Conservation (phyloP, 2,797 vertebrate species). For the Hybognathus amarus region DNA sequence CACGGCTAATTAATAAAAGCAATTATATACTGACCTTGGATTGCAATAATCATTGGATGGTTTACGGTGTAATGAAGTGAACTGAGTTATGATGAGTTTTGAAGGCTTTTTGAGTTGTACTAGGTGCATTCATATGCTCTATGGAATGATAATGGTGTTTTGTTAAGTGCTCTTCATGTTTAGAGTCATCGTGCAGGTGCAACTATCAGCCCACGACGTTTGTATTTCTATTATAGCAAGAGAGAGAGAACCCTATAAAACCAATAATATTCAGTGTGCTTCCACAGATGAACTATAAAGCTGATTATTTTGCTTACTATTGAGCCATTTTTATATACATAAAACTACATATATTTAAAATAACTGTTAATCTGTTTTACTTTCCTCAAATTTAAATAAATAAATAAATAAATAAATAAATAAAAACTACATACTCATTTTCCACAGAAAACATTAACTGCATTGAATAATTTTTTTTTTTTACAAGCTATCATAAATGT, state of each 20-base stretch:
- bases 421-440: no score
- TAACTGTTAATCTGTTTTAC: neutral
- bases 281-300: neutral
- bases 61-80: slow-evolving; percentile 51
- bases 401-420: no score
- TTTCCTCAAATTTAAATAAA: no score
- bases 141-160: slow-evolving; percentile 37
- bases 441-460: neutral
- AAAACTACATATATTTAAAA: neutral
- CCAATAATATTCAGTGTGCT: neutral
- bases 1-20: slow-evolving; percentile 43
- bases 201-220: neutral
- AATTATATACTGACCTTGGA: slow-evolving; percentile 52
- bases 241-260: no score
- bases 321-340: neutral
- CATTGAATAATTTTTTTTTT: neutral
- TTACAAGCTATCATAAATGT: neutral
- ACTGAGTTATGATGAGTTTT: slow-evolving; percentile 45
- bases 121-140: slow-evolving; percentile 21
- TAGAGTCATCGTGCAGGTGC: neutral
- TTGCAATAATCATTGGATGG: slow-evolving; percentile 40
- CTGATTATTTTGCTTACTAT: neutral
- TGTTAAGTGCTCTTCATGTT: slow-evolving; percentile 27
- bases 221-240: neutral
- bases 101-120: slow-evolving; percentile 46